Base-by-base conservation (phyloP, 2,888 invertebrate species). In the Hecatera dysodea region DNA sequence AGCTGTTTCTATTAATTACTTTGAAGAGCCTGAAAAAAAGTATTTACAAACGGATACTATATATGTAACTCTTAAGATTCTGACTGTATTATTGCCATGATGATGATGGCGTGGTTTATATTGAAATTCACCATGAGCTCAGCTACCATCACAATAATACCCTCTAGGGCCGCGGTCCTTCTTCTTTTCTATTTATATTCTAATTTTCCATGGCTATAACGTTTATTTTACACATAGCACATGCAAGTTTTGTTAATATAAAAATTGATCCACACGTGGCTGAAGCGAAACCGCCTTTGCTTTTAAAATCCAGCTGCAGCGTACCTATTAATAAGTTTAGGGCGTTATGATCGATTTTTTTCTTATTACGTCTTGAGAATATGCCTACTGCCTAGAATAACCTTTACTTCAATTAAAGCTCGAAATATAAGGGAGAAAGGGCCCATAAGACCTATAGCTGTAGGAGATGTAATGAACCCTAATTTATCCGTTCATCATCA, bases 241-340 rank as follows among this genome's bases (percentile, higher is more conserved):
- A 78, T 83, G 72, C 72, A 82, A 82, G 55, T 59, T 79, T 72
- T 83, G 85, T 82, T 80, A 79, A 68, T 77, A 84, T 79, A 75
- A 83, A 81, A 82, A 75, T 62, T 72, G 17, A 71, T 72, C 52
- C 76, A 57, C 82, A 71, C 72, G 74, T 76, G 71, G 63, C 29
- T 57, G 50, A 55, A 39, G 50, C 59, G 53, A 67, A 60, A 65
- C 73, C 63, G 64, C 71, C 57, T 69, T 61, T 64, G 57, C 67
- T 62, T 70, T 68, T 39, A 69, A 61, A 60, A 57, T 61, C 52
- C 72, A 70, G 75, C 74, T 73, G 75, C 57, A 61, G 39, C 15
- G 50, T 80, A 69, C 27, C 55, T 67, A 75, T 81, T 78, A 72
- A 67, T 67, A 78, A 75, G 57, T 84, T 60, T 62, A 57, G 24